Evolutionary conservation across 2,113 vertebrate species (phyloP).

Genomic region (Dendrocopos noguchii): DNA sequence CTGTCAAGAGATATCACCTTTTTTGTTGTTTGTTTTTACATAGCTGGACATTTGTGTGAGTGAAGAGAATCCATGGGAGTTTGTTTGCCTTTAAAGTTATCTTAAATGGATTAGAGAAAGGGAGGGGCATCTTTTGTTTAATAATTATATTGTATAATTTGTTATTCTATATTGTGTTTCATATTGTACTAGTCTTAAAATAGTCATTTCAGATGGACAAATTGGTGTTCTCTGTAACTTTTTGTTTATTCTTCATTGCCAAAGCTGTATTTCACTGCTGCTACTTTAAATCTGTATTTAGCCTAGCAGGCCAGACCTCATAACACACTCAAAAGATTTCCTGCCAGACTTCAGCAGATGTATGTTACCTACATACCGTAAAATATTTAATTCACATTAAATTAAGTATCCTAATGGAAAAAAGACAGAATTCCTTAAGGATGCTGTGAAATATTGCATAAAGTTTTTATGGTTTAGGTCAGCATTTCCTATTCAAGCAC

Average conservation of each 20-base stretch:
- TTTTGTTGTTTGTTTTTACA: background rate
- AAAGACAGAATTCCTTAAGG: background rate
- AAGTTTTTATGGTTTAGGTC: background rate
- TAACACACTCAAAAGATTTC: background rate
- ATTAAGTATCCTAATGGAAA: background rate
- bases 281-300: background rate
- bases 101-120: background rate
- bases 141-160: background rate
- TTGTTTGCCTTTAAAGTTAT: background rate
- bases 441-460: background rate
- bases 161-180: background rate
- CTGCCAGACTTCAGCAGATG: background rate
- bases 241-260: background rate
- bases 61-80: background rate
- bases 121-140: background rate
- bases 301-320: background rate
- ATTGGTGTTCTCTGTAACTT: background rate
- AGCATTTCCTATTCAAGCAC: background rate
- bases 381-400: background rate
- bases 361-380: background rate
- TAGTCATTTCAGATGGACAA: background rate
- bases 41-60: background rate
- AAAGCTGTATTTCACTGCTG: background rate
- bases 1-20: background rate
- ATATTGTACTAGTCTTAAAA: background rate